Base-by-base conservation (phyloP, 2,113 vertebrate species). In the Cyanoderma ruficeps region DNA sequence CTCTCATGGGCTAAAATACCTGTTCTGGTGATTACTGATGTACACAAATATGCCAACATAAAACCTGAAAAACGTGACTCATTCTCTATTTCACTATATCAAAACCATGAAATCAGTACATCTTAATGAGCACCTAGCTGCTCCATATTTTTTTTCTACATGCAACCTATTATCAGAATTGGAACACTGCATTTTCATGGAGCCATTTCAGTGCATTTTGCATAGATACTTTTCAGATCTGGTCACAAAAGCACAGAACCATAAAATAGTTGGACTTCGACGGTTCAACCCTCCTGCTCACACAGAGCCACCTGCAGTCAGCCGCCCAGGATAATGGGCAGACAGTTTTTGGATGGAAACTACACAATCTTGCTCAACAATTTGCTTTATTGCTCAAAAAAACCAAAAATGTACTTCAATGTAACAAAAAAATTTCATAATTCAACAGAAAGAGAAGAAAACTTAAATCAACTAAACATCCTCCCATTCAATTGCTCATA, bases 1-100 rank as follows among this genome's bases (percentile, higher is more conserved):
- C 77, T 87, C 37, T 81, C 79, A 92, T 80, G 76, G 74, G 47
- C 39, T 89, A 89, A 94, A 97, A 95, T 85, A 96, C 31, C 57
- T 91, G 41, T 60, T 76, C 47, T 76, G 64, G 25, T 46, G 17
- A 77, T 89, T 93, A 78, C 72, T 24, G 7, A 16, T 89, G 59
- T 94, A 85, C 56, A 18, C 76, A 95, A 94, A 96, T 93, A 88
- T 61, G 49, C 55, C 37, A 76, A 56, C 60, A 94, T 61, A 92
- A 68, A 94, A 94, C 24, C n/a, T 49, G 52, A 92, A 79, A 88
- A 93, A 77, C 1, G 0, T 44, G 96, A 31, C 18, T 71, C 39
- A 12, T 42, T 90, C 49, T 64, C 81, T 47, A 81, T 46, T 69
- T 94, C 76, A 83, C 31, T 63, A 46, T 35, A 46, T 67, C 76